Conservation (phyloP, 2,888 invertebrate genomes). For the Stenolophus ochropezus region DNA sequence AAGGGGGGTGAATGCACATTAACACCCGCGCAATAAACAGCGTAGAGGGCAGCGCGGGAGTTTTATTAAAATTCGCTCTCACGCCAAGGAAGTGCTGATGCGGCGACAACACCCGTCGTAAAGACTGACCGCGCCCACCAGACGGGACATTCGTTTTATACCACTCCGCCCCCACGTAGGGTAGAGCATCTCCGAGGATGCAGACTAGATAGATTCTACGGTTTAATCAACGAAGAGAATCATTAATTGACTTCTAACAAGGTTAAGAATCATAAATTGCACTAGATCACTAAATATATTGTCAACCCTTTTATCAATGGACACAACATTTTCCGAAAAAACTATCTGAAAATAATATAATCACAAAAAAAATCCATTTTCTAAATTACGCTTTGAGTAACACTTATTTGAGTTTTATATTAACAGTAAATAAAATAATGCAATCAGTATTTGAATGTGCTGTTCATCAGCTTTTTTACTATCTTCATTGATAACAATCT, state of each 20-base stretch:
- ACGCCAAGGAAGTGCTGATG: slow-evolving; percentile 48
- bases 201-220: not conserved
- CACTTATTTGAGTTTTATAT: too few species aligned
- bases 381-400: too few species aligned
- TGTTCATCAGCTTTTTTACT: too few species aligned
- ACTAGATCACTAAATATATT: too few species aligned
- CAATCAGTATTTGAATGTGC: too few species aligned
- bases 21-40: slow-evolving; percentile 47
- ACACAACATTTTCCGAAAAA: too few species aligned
- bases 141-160: slow-evolving; percentile 27
- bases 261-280: too few species aligned
- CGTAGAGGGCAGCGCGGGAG: not conserved
- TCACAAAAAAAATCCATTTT: too few species aligned
- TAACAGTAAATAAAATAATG: too few species aligned
- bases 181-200: not conserved
- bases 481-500: too few species aligned
- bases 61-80: slow-evolving; percentile 52
- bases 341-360: too few species aligned
- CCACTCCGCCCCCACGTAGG: not conserved
- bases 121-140: slow-evolving; percentile 47
- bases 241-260: not conserved
- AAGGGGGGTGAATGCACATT: slow-evolving; percentile 12
- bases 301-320: too few species aligned
- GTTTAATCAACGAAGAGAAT: not conserved
- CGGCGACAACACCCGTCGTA: slow-evolving; percentile 40